Evolutionary conservation across 2,113 vertebrate species (phyloP), one percentile per base, ranked within the genome.

Genomic region (Kobus ellipsiprymnus): DNA sequence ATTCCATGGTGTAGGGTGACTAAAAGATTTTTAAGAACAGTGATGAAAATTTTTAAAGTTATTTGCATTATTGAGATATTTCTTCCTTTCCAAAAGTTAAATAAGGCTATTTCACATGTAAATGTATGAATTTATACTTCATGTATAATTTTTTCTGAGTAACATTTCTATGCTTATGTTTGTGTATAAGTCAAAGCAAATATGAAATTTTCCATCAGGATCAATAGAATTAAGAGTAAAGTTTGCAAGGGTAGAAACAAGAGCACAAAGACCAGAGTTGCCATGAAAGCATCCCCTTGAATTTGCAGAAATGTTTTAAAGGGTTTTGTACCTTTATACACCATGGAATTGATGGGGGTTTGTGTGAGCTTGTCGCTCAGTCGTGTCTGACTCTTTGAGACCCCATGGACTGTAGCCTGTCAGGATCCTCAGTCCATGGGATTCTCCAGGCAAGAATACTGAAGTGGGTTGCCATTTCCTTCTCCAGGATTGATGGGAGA

Each of bases 381-480:
- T 6, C 33, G 1, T 23, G 67, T 71, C 17, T 0, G 0, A 12
- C 10, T 71, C n/a, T 71, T 6, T 23, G 67, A 5, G 17, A 71
- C 19, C 19, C 17, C 67, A 3, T 23, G n/a, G 67, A 36, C 5
- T 36, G n/a, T 36, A 71, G n/a, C 67, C 5, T 11, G 10, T n/a
- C 67, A 71, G 67, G 19, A 19, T 71, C n/a, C 64, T 36, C 19
- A 23, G 19, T 71, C n/a, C 64, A 21, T 23, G 64, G 64, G 64
- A 36, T 71, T 71, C n/a, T 71, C n/a, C n/a, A 23, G 64, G n/a
- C n/a, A 71, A 71, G 64, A 36, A 36, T 5, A 71, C 64, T 71
- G 67, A 23, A 36, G 19, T n/a, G n/a, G 5, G 10, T 36, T 71
- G n/a, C n/a, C 67, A 71, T 36, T 71, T 23, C n/a, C 19, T 71